phyloP scores from a whole-genome alignment of 2,113 vertebrate species.

The Hylia prasina region DNA sequence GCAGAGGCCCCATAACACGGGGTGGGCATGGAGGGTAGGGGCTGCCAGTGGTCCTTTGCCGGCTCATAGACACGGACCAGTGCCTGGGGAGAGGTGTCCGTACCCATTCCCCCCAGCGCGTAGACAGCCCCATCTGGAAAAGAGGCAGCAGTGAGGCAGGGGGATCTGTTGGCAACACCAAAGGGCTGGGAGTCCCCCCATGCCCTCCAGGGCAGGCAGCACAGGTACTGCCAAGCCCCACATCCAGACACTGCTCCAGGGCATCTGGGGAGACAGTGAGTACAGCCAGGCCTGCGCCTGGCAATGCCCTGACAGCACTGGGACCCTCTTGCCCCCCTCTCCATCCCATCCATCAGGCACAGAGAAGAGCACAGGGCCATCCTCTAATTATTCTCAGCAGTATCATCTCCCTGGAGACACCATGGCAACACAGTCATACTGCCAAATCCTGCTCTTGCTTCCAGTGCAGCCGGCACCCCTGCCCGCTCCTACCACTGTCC shows the following conservation, averaged over 20 bases:
- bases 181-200: neutral
- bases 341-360: neutral
- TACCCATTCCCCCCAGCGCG: constrained; percentile 91
- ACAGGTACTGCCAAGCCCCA: rapidly evolving
- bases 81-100: constrained; percentile 89
- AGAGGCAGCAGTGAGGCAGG: neutral
- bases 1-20: constrained; percentile 90
- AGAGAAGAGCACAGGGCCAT: constrained; percentile 60
- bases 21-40: constrained; percentile 90
- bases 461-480: neutral
- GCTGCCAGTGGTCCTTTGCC: constrained; percentile 86
- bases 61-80: constrained; percentile 89
- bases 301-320: neutral
- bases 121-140: constrained; percentile 88
- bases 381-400: constrained; percentile 79
- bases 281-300: neutral
- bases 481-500: neutral
- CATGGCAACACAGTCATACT: constrained; percentile 85
- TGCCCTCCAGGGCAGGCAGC: neutral
- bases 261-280: rapidly evolving
- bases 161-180: rapidly evolving
- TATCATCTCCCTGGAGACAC: constrained; percentile 87
- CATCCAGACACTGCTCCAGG: rapidly evolving
- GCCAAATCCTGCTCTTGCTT: constrained; percentile 41
- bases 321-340: neutral